phyloP scores from a whole-genome alignment of 2,797 vertebrate species.

The Clarias laeviceps region DNA sequence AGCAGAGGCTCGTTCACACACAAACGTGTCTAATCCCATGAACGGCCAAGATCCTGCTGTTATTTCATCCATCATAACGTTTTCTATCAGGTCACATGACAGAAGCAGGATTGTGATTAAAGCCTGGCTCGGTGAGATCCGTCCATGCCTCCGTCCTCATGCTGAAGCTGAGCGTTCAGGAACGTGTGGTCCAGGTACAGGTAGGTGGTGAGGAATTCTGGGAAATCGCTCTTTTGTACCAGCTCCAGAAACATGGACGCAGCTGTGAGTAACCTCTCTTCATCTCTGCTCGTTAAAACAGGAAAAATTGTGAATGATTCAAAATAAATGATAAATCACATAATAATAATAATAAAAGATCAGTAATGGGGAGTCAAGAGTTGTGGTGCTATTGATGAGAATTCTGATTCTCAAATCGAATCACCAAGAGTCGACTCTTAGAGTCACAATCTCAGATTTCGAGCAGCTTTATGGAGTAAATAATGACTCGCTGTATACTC shows the following conservation, averaged over 20 bases:
- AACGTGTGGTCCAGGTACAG: conserved; percentile 74
- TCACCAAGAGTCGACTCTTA: background rate
- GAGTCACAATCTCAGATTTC: background rate
- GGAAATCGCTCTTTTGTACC: conserved; percentile 72
- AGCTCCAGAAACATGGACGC: conserved; percentile 73
- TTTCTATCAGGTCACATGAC: background rate
- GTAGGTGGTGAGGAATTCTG: conserved; percentile 78
- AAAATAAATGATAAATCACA: no score
- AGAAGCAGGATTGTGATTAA: conserved; percentile 45
- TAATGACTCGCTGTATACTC: background rate
- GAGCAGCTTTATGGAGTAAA: background rate
- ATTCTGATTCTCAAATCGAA: background rate
- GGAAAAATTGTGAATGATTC: background rate
- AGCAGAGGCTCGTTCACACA: no score
- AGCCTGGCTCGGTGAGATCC: conserved; percentile 58
- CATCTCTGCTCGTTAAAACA: conserved; percentile 58
- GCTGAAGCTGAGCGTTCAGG: conserved; percentile 61
- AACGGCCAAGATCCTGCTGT: background rate
- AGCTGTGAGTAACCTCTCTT: conserved; percentile 62
- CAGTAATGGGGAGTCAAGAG: background rate
- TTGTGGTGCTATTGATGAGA: background rate
- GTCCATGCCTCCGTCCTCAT: background rate
- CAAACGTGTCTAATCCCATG: background rate
- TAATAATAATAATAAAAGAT: background rate
- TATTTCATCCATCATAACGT: background rate